Evolutionary conservation across 2,888 invertebrate genomes (phyloP), one percentile per base, ranked within the genome.

Genomic region (Drosophila pseudotalamancana): DNA sequence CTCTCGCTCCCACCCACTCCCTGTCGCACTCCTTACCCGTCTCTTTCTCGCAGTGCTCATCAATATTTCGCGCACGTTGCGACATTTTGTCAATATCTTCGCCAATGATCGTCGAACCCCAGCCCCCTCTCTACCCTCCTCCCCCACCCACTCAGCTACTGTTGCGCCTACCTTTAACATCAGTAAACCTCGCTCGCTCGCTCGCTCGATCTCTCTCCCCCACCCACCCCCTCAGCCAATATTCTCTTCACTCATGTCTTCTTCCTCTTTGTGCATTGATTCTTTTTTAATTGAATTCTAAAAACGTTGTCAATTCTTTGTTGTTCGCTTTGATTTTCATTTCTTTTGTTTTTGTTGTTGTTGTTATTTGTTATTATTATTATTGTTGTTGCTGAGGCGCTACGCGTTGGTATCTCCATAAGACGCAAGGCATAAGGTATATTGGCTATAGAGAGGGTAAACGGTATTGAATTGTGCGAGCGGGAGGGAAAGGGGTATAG

Each of bases 11-110:
- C 8, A 34, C 4, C 14, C 32, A 4, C n/a, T 23, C 19, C 5
- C 32, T 16, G 6, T 11, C 11, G 8, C 23, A 29, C 29, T 11
- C 4, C n/a, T 31, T 8, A 14, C 8, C 4, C 21, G 11, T 35
- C 19, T 9, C 8, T 56, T 21, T 45, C 27, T n/a, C 48, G 60
- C 62, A 86, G 82, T 59, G 73, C 79, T 88, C 85, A 89, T 89
- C 84, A 89, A 86, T 78, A 90, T 88, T 89, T 88, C 81, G 80
- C 81, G 75, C 90, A 90, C 90, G 90, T 90, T 89, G 88, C 88
- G 90, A 90, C 90, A 90, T 90, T 90, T 90, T 88, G 90, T 90
- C 90, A 90, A 90, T 89, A 90, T 90, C 89, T 88, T 86, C 83
- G 84, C 77, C 84, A 80, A 82, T 88, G 86, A 86, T 86, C 76